Evolutionary conservation across 2,113 vertebrate species (phyloP), one percentile per base, ranked within the genome.

Genomic region (Austrofundulus limnaeus): DNA sequence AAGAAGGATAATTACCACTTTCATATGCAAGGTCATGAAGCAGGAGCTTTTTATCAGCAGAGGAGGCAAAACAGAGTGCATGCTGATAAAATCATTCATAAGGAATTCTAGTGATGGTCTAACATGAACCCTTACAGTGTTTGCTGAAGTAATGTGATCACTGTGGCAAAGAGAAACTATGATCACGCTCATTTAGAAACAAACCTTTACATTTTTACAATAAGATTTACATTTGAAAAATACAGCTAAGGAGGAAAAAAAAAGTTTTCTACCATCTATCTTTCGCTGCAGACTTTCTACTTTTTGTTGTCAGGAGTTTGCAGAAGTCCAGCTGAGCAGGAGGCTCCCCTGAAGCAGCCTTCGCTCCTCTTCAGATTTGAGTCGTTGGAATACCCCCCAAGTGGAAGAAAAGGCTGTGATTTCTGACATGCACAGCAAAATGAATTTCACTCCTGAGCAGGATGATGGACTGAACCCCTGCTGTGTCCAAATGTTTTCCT

Each of bases 371-470:
- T 28, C 51, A 11, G 62, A 70, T 38, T 55, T 4, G 48, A 66
- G 75, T 51, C 31, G 28, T 37, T 3, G 16, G 58, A 52, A 50
- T 34, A 19, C 49, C 66, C 54, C 68, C 53, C 61, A 78, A 61
- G 68, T 76, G 67, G 25, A 37, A 56, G 19, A 46, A 51, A 82
- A 49, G 19, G 54, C 19, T n/a, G 42, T 14, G 34, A 57, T 79
- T 72, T 58, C 70, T 68, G 72, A 69, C 34, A 41, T 67, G 72
- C 67, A 64, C 37, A 43, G 46, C 53, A 67, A 28, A 28, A 28
- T 75, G 64, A 28, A 75, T 76, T 66, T 79, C 48, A 41, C 49
- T 70, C 63, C 52, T 20, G 52, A 28, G 24, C 61, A 63, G 8
- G 53, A 48, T 58, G 23, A 5, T 5, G 49, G 49, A 49, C 66